Base-by-base conservation (phyloP, 2,113 vertebrate species). In the Eclectus roratus region DNA sequence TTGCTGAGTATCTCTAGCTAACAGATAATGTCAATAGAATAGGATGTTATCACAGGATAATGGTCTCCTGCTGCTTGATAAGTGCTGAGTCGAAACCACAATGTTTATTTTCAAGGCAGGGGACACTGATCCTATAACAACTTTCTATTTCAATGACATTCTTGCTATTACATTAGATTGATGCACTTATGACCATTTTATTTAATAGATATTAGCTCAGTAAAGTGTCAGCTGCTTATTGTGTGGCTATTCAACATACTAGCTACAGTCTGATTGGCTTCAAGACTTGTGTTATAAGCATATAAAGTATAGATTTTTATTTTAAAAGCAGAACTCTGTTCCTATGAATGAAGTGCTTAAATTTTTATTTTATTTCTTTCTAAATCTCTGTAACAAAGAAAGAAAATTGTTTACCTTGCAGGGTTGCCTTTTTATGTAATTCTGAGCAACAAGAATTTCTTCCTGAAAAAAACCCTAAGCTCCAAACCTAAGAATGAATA, bases 21-120 rank as follows among this genome's bases (percentile, higher is more conserved):
- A 92, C 91, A 89, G 95, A 94, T 97, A 96, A 95, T 28, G 73
- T 93, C 93, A 96, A 93, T 93, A 89, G 81, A 92, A 77, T 92
- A 92, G 91, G 95, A 86, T 94, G 95, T 95, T 97, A 97, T 92
- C 94, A 93, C 68, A 81, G 47, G 74, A 86, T 91, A 97, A 95
- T 96, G 72, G 93, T 91, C 91, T 96, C 93, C 92, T 89, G 89
- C 94, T 96, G 91, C 80, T 94, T 79, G 53, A 29, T 93, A 93
- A 97, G 89, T 91, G 90, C 94, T 87, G 85, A 95, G 60, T 92
- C 5, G 31, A 95, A 96, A 89, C 79, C 79, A 92, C 82, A 93
- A 74, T 84, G 80, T 83, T 93, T 86, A 95, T 96, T 95, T 91
- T 88, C 93, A 90, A 94, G 89, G 89, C 93, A 97, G 97, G 94